A percentile compares a stretch with the other conserved stretches of the same genome.
Evolutionary conservation across 2,888 invertebrate species (phyloP).

Genomic region (Eutolmus rufibarbis): DNA sequence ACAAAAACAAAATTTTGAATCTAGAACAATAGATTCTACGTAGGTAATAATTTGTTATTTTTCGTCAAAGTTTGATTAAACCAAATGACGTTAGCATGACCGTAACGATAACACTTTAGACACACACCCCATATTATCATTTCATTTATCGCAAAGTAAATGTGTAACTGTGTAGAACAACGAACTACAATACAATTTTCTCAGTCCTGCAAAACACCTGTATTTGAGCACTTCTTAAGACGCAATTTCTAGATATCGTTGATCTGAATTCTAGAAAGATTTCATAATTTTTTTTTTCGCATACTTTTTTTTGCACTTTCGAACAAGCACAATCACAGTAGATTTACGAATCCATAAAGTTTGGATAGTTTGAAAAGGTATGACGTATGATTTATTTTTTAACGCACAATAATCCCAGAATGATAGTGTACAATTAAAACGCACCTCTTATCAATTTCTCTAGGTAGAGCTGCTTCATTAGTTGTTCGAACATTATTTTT

Average conservation of each 20-base stretch:
- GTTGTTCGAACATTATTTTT: slow-evolving; percentile 20
- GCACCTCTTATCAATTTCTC: slow-evolving; percentile 15
- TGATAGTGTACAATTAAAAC: not conserved
- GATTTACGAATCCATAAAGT: not conserved
- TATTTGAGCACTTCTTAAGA: not conserved
- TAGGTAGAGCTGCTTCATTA: slow-evolving; percentile 15
- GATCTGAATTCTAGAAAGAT: not conserved
- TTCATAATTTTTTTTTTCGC: not conserved
- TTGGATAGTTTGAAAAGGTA: not conserved
- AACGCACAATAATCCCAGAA: not conserved
- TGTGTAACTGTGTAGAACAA: not conserved
- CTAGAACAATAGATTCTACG: not conserved
- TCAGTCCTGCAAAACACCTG: not conserved
- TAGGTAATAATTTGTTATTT: not conserved
- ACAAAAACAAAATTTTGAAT: not conserved
- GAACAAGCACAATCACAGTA: not conserved
- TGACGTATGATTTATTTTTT: not conserved
- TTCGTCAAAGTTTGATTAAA: not conserved
- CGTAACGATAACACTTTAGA: not conserved
- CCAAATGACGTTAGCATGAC: not conserved
- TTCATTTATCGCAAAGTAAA: not conserved
- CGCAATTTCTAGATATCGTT: not conserved
- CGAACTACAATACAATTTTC: not conserved
- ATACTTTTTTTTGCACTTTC: not conserved
- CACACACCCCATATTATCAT: not conserved